These are phyloP conservation scores for Bradysia coprophila DNA, from an alignment of 1,140 invertebrate genomes.

Conservation along the genomic window DNA sequence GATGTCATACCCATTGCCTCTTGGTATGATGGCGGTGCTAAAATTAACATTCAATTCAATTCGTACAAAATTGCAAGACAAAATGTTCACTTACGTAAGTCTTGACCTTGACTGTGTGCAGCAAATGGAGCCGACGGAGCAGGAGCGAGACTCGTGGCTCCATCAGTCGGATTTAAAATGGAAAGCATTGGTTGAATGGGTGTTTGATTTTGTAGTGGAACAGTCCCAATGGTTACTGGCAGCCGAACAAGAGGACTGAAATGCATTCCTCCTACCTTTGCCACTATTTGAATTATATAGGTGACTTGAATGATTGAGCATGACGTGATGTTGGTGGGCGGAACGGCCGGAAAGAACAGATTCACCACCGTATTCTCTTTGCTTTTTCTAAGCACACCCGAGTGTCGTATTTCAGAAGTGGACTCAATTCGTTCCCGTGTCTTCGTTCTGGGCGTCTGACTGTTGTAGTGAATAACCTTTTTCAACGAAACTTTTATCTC, in stretches of 20 bases:
- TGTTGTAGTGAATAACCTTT: slow-evolving; percentile 23
- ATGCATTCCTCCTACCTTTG: slow-evolving; percentile 23
- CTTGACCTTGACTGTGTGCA: no score
- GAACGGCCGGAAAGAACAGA: slow-evolving; percentile 41
- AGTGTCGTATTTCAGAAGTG: slow-evolving; percentile 29
- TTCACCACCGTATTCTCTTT: slow-evolving; percentile 18
- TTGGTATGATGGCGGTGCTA: slow-evolving; percentile 15
- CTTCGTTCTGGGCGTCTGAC: slow-evolving; percentile 28
- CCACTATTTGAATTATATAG: slow-evolving; percentile 40
- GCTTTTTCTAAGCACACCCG: slow-evolving; percentile 26
- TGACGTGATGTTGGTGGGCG: slow-evolving; percentile 44
- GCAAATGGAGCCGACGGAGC: no score
- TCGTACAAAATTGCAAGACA: no score
- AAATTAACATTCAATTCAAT: no score
- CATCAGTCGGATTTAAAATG: no score
- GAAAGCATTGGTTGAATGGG: no score
- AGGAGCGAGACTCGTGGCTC: no score
- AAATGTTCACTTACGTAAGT: no score
- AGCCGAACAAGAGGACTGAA: slow-evolving; percentile 27
- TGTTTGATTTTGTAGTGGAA: slow-evolving; percentile 26
- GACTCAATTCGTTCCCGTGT: slow-evolving; percentile 32
- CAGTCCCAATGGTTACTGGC: slow-evolving; percentile 32
- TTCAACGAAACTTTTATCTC: slow-evolving; percentile 28
- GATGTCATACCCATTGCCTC: slow-evolving; percentile 13
- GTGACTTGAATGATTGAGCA: slow-evolving; percentile 47